Conservation (phyloP, 2,113 vertebrate species). For the Corythornis vintsioides region DNA sequence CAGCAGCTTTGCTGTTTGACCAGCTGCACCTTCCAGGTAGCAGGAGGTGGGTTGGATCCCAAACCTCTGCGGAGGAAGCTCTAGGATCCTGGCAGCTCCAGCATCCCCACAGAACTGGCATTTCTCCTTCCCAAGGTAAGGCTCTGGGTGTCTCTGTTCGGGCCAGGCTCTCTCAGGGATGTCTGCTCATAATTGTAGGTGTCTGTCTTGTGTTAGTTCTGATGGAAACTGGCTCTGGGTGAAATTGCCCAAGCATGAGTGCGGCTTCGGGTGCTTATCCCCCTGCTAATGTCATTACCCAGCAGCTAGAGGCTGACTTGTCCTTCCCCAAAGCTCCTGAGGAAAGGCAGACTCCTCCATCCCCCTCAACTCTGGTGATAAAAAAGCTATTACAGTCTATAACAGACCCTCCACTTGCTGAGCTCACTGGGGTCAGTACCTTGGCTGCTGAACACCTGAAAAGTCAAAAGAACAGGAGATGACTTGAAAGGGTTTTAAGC, state of each 20-base stretch:
- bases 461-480: neutral
- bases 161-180: neutral
- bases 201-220: conserved; percentile 25
- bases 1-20: neutral
- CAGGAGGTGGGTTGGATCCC: neutral
- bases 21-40: neutral
- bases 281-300: neutral
- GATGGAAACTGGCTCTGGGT: conserved; percentile 14
- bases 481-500: neutral
- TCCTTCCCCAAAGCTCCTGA: neutral
- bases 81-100: neutral
- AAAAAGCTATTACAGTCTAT: neutral
- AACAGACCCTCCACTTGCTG: neutral
- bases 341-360: neutral
- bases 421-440: neutral
- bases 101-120: neutral
- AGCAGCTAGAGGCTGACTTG: neutral
- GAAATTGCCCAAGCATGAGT: neutral
- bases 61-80: neutral
- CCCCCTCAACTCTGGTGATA: neutral
- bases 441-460: neutral
- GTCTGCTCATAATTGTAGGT: neutral
- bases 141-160: neutral
- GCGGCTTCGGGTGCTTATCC: neutral
- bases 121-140: neutral